A percentile compares a stretch with the other conserved stretches of the same genome.
These are phyloP conservation scores for Phyllotis vaccarum DNA, from an alignment of 2,797 vertebrate genomes.

Conservation along the genomic window DNA sequence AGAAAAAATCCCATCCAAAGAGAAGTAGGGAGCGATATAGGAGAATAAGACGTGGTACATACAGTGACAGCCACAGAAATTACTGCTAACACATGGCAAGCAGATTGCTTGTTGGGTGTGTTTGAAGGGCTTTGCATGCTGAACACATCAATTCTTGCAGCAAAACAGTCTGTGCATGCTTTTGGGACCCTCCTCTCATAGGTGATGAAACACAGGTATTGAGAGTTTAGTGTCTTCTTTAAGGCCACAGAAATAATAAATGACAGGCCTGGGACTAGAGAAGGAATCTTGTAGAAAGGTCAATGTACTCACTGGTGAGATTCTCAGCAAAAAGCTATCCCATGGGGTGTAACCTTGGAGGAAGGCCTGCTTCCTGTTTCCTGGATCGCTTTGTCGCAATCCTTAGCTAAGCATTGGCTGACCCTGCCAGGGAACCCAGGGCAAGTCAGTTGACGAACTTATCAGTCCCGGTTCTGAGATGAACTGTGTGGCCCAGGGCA, in stretches of 20 bases:
- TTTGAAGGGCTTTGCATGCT: not conserved
- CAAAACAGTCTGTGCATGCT: not conserved
- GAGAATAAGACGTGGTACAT: not conserved
- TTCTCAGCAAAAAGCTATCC: not conserved
- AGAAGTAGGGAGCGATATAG: not conserved
- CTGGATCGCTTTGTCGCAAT: not conserved
- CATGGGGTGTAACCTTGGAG: not conserved
- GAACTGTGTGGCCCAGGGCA: not conserved
- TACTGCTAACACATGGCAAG: not conserved
- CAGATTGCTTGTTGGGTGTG: not conserved
- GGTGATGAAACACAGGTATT: conserved; percentile 36
- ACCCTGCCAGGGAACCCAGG: not conserved
- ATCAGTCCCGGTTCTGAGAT: not conserved
- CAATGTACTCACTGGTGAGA: not conserved
- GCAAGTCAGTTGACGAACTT: not conserved
- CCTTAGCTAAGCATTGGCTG: not conserved
- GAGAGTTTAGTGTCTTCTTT: conserved; percentile 61
- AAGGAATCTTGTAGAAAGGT: not conserved
- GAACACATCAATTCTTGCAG: not conserved
- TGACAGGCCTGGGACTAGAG: conserved; percentile 64
- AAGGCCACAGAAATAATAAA: conserved; percentile 44
- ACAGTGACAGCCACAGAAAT: not conserved
- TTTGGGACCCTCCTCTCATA: not conserved
- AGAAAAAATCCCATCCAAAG: not conserved
- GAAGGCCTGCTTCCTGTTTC: not conserved